These are phyloP conservation scores for Macroglossus sobrinus DNA, from an alignment of 2,113 vertebrate genomes.

Conservation along the genomic window DNA sequence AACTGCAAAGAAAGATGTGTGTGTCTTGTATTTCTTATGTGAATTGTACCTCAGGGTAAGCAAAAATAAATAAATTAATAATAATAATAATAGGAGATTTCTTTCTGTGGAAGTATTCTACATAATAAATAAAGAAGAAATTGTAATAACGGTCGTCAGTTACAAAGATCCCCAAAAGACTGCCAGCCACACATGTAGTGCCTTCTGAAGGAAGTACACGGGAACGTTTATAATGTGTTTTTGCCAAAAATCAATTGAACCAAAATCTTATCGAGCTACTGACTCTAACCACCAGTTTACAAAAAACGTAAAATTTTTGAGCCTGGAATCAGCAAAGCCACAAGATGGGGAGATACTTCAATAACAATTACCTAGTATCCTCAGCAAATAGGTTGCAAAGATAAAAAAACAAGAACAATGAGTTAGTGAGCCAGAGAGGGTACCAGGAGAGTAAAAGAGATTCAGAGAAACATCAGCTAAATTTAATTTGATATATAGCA, in stretches of 20 bases:
- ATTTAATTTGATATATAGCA: background rate
- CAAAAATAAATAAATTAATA: background rate
- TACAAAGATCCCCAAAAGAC: background rate
- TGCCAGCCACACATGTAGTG: background rate
- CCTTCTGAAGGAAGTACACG: background rate
- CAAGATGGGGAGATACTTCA: background rate
- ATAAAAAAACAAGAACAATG: background rate
- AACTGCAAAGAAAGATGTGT: background rate
- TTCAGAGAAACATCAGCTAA: background rate
- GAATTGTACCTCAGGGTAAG: background rate
- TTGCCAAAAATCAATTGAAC: background rate
- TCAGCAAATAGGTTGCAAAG: background rate
- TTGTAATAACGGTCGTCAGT: background rate
- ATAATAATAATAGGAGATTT: background rate
- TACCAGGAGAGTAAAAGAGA: background rate
- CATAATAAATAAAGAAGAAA: background rate
- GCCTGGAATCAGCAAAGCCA: background rate
- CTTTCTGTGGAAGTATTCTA: background rate
- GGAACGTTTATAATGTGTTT: background rate
- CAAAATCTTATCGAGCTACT: background rate
- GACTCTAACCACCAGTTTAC: background rate
- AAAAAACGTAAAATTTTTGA: background rate
- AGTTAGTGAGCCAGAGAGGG: background rate
- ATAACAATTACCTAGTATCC: background rate
- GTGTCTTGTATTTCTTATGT: background rate